These are phyloP conservation scores for Chaenodraco wilsoni DNA, from an alignment of 2,797 vertebrate genomes.

Conservation along the genomic window DNA sequence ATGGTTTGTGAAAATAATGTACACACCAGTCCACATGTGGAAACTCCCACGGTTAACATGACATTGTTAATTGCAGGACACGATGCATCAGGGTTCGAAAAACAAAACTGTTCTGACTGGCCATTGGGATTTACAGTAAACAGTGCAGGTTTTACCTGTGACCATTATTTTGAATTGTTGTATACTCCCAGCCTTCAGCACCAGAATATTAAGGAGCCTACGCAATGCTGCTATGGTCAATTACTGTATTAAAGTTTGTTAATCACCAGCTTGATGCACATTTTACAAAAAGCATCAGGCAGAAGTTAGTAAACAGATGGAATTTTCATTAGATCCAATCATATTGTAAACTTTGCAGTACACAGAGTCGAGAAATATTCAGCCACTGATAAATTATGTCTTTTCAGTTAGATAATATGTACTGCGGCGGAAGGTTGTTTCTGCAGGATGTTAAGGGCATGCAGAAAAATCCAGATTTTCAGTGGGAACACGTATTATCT, in stretches of 20 bases:
- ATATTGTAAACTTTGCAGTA: conserved; percentile 15
- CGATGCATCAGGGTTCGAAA: not conserved
- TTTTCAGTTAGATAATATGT: conserved; percentile 2
- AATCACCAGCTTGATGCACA: not conserved
- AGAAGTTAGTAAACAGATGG: conserved; percentile 4
- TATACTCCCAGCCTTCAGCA: not conserved
- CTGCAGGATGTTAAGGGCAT: conserved; percentile 1
- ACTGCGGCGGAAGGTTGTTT: not conserved
- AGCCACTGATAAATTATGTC: not conserved
- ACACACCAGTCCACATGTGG: conserved; percentile 1
- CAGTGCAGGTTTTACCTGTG: not conserved
- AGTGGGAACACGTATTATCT: not conserved
- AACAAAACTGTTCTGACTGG: conserved; percentile 11
- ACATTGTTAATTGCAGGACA: conserved; percentile 11
- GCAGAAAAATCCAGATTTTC: not conserved
- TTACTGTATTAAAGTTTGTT: not conserved
- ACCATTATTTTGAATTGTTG: not conserved
- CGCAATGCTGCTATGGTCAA: not conserved
- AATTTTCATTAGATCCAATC: conserved; percentile 26
- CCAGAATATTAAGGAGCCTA: not conserved
- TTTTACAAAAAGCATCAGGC: not conserved
- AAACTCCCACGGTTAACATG: conserved; percentile 31
- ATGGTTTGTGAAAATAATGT: conserved; percentile 40
- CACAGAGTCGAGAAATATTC: not conserved
- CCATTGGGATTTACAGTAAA: not conserved